Evolutionary conservation across 2,797 vertebrate species (phyloP).

Genomic region (Enteromius anoplus): DNA sequence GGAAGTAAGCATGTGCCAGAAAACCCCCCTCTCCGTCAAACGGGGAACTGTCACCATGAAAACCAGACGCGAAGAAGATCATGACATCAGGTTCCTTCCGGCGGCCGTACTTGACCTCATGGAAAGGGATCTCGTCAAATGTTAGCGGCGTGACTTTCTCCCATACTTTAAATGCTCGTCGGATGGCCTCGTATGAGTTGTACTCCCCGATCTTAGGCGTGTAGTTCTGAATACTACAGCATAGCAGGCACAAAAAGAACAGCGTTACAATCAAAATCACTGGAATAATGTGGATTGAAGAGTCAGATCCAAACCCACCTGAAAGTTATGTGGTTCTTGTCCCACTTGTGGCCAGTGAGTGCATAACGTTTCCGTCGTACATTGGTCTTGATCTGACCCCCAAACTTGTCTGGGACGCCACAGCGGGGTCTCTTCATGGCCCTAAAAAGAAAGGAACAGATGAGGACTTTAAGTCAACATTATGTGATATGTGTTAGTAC

Average conservation of each 20-base stretch:
- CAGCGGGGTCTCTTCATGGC: conserved; percentile 94
- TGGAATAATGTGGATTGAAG: background rate
- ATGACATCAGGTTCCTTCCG: conserved; percentile 93
- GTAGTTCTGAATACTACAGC: conserved; percentile 92
- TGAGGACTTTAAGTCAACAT: background rate
- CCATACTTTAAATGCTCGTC: conserved; percentile 90
- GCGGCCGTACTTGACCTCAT: conserved; percentile 87
- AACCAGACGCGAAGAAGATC: conserved; percentile 95
- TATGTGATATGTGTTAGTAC: background rate
- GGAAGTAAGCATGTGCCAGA: conserved; percentile 94
- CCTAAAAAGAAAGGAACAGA: conserved; percentile 65
- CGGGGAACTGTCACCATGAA: conserved; percentile 95
- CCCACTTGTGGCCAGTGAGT: conserved; percentile 78
- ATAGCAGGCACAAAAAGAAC: conserved; percentile 14
- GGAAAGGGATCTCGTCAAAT: conserved; percentile 91
- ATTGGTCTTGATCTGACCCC: conserved; percentile 75
- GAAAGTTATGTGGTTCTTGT: conserved; percentile 76
- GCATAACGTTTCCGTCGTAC: conserved; percentile 86
- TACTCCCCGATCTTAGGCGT: conserved; percentile 91
- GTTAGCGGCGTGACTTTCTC: conserved; percentile 85
- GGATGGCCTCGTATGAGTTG: conserved; percentile 86
- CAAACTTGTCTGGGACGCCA: conserved; percentile 88
- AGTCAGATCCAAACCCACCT: conserved; percentile 68
- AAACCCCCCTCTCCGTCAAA: conserved; percentile 94
- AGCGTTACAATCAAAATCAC: background rate